These are phyloP conservation scores for Castor canadensis DNA, from an alignment of 2,113 vertebrate species.

Conservation along the genomic window DNA sequence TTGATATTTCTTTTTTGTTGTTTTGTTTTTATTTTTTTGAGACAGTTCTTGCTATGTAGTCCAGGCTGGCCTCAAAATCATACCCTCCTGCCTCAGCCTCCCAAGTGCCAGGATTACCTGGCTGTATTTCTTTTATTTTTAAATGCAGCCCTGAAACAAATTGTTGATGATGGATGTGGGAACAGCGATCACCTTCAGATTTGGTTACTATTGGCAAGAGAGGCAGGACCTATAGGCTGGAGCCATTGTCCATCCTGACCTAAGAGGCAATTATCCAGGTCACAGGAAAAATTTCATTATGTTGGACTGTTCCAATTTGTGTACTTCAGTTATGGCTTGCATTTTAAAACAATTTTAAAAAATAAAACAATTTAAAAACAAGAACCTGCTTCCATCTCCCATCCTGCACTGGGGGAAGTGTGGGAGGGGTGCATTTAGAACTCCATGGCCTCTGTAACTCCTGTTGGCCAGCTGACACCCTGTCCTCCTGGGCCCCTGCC, in stretches of 20 bases:
- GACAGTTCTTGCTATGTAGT: no score
- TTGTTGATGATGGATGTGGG: neutral
- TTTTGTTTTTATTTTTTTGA: no score
- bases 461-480: neutral
- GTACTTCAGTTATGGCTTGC: neutral
- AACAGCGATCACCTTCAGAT: neutral
- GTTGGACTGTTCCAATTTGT: neutral
- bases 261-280: neutral
- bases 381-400: neutral
- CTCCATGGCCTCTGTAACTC: neutral
- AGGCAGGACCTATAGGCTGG: fast-evolving
- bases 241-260: neutral
- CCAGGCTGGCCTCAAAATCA: no score
- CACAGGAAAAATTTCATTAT: neutral
- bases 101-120: neutral
- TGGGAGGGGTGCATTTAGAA: fast-evolving
- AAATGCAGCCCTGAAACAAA: neutral
- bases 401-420: neutral
- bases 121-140: neutral
- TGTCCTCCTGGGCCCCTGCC: neutral
- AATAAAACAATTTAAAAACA: neutral
- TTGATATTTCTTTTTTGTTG: neutral
- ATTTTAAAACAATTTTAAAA: slow-evolving; percentile 25
- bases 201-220: neutral
- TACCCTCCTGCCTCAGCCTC: neutral